These are phyloP conservation scores for Nephrocerus scutellatus DNA, from an alignment of 2,888 invertebrate species.

Conservation along the genomic window DNA sequence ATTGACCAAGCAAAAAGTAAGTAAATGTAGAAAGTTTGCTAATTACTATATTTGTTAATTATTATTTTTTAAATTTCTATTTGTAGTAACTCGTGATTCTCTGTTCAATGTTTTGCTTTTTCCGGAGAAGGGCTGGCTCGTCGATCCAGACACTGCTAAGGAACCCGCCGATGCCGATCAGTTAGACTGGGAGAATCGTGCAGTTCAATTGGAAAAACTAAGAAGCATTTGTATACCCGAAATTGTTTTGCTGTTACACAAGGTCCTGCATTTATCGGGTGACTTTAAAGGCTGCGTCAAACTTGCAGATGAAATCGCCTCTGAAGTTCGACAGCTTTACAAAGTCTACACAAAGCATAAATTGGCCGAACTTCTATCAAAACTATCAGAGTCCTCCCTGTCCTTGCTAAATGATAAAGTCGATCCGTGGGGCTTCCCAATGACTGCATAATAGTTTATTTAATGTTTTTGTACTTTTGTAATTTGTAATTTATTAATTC, in stretches of 20 bases:
- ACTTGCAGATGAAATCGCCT: slow-evolving; percentile 71
- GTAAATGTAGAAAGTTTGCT: slow-evolving; percentile 3
- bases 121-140: slow-evolving; percentile 85
- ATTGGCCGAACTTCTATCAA: slow-evolving; percentile 66
- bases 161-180: slow-evolving; percentile 49
- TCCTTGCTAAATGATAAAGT: slow-evolving; percentile 65
- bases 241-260: slow-evolving; percentile 68
- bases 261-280: slow-evolving; percentile 68
- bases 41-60: neutral
- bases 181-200: slow-evolving; percentile 52
- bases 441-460: slow-evolving; percentile 37
- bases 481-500: too few species aligned
- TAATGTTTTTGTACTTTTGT: too few species aligned
- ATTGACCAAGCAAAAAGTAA: slow-evolving; percentile 63
- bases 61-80: slow-evolving; percentile 13
- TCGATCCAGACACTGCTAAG: slow-evolving; percentile 57
- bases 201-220: slow-evolving; percentile 61
- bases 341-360: slow-evolving; percentile 73
- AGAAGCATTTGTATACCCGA: slow-evolving; percentile 80
- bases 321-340: slow-evolving; percentile 72
- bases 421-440: slow-evolving; percentile 75
- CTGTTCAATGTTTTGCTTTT: slow-evolving; percentile 83
- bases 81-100: slow-evolving; percentile 64
- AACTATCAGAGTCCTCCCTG: slow-evolving; percentile 72
- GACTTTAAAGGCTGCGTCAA: slow-evolving; percentile 71